A percentile compares a stretch with the other conserved stretches of the same genome.
Conservation (phyloP, 2,888 invertebrate species). For the Phortica okadai region DNA sequence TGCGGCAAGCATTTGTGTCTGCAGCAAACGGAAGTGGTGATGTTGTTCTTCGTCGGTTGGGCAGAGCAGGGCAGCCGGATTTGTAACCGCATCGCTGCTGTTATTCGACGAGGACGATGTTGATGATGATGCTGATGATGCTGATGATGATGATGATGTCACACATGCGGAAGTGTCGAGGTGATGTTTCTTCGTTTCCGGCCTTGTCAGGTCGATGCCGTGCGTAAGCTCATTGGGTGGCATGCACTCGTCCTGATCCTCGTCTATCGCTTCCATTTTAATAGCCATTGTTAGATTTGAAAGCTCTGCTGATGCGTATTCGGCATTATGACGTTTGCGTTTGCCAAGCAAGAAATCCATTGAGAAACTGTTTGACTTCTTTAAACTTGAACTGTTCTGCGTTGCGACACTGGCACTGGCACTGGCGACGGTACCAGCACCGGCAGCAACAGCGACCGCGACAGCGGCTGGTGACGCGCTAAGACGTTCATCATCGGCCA, state of each 20-base stretch:
- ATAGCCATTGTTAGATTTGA: constrained; percentile 41
- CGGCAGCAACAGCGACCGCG: neutral
- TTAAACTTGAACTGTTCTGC: constrained; percentile 37
- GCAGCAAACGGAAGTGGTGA: constrained; percentile 66
- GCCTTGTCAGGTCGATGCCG: constrained; percentile 44
- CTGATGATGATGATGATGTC: neutral
- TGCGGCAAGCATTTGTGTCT: constrained; percentile 73
- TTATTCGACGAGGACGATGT: neutral
- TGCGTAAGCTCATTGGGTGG: neutral
- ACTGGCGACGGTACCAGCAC: too few species aligned
- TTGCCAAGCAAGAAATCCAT: constrained; percentile 71
- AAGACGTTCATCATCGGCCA: constrained; percentile 37
- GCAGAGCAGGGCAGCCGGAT: constrained; percentile 39
- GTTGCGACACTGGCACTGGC: constrained; percentile 14
- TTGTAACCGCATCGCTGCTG: neutral
- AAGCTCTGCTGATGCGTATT: constrained; percentile 46
- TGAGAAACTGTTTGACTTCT: constrained; percentile 64
- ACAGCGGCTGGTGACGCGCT: constrained; percentile 36
- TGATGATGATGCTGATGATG: neutral
- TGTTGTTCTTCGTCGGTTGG: constrained; percentile 62
- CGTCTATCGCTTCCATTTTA: constrained; percentile 52
- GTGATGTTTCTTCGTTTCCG: constrained; percentile 26
- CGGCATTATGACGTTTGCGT: constrained; percentile 53
- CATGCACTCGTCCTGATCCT: constrained; percentile 36
- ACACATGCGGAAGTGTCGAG: constrained; percentile 16